Evolutionary conservation across 2,113 vertebrate species (phyloP).

Genomic region (Miniopterus natalensis): DNA sequence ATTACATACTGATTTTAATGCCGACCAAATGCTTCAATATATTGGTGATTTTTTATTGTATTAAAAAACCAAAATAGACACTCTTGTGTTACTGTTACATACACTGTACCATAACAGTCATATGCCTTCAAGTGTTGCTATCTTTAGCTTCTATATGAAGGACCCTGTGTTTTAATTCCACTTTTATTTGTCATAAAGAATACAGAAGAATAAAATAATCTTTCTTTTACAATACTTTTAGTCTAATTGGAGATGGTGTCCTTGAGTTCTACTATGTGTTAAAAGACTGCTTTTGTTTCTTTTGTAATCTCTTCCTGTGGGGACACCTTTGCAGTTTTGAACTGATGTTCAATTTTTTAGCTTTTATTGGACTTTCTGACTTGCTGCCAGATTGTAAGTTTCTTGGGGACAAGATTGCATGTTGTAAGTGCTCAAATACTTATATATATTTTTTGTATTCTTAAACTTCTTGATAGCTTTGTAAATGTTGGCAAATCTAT

Average conservation of each 20-base stretch:
- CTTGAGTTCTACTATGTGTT: conserved; percentile 27
- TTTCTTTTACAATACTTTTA: background rate
- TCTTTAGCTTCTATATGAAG: conserved; percentile 35
- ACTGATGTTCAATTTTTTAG: background rate
- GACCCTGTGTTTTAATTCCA: background rate
- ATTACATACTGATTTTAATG: conserved; percentile 40
- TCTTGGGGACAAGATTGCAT: conserved; percentile 1
- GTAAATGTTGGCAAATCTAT: conserved; percentile 41
- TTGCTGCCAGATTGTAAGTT: conserved; percentile 14
- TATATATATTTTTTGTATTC: background rate
- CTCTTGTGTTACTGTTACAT: background rate
- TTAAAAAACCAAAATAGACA: background rate
- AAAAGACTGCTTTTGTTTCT: conserved; percentile 34
- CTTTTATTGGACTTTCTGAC: background rate
- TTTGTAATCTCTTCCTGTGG: background rate
- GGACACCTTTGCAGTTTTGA: background rate
- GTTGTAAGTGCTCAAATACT: conserved; percentile 16
- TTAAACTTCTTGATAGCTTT: conserved; percentile 39
- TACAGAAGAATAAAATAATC: conserved; percentile 25
- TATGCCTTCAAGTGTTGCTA: background rate
- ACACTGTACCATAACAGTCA: background rate
- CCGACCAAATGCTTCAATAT: conserved; percentile 9
- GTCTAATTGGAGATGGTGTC: conserved; percentile 30
- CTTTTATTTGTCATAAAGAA: conserved; percentile 41
- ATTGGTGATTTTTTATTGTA: conserved; percentile 6